phyloP scores from a whole-genome alignment of 2,797 vertebrate species.

The Rhabdophis nuchalis region DNA sequence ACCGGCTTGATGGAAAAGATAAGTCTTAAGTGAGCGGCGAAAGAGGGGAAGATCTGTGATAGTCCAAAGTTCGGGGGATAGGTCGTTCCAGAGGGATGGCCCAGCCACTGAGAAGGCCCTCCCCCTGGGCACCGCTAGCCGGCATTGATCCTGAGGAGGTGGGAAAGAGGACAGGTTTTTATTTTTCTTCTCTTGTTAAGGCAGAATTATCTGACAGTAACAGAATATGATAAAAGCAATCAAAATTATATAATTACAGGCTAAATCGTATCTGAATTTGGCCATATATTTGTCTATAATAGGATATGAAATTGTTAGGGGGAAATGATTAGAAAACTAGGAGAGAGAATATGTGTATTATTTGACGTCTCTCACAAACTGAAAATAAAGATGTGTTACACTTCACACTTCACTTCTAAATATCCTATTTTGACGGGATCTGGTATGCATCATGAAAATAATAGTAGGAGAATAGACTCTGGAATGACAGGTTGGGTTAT shows the following conservation, averaged over 20 bases:
- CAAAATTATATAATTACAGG: background rate
- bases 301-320: background rate
- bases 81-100: too few relatives aligned
- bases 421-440: background rate
- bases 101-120: too few relatives aligned
- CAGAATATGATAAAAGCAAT: background rate
- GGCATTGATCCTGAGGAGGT: too few relatives aligned
- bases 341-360: background rate
- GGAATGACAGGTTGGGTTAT: background rate
- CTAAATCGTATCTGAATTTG: background rate
- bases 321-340: background rate
- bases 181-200: background rate
- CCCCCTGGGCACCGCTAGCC: too few relatives aligned
- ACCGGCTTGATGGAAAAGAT: too few relatives aligned
- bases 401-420: background rate
- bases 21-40: too few relatives aligned
- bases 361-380: background rate
- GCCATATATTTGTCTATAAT: background rate
- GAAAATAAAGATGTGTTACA: background rate
- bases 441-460: background rate
- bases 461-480: background rate
- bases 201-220: background rate
- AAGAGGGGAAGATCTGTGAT: too few relatives aligned
- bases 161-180: background rate
- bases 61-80: too few relatives aligned